Evolutionary conservation across 1,140 invertebrate genomes (phyloP), one percentile per base, ranked within the genome.

Genomic region (Drosophila varians): DNA sequence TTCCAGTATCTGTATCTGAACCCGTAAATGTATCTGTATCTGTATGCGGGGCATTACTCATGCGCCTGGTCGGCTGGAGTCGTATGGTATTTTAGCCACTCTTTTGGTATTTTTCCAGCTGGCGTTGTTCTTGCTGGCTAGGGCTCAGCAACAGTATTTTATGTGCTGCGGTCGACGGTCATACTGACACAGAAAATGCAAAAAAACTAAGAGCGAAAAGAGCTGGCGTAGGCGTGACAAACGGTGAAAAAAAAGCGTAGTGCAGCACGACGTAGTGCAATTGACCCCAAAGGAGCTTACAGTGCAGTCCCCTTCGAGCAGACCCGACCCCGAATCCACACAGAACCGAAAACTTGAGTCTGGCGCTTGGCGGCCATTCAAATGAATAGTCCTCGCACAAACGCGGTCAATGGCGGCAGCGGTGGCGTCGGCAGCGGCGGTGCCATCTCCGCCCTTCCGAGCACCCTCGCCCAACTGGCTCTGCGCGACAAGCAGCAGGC

Each of bases 341-440:
- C 9, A 19, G 28, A 26, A 23, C 54, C 28, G 12, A 46, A 9
- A 26, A 21, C 21, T 26, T 18, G 38, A 26, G 8, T 28, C 16
- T 58, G 60, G 60, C 64, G 61, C 64, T 68, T 60, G 57, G 57
- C 57, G 57, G 57, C 57, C 58, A 72, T 34, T 72, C 72, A 82
- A 84, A 90, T 90, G 89, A 90, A 90, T 75, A 90, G 89, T 87
- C 88, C 89, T 82, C 80, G 89, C 69, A 68, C 89, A 65, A 90
- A 90, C 72, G 84, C 62, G 45, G 58, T 66, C 34, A 66, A 74
- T 49, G 77, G 77, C 61, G 77, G 73, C 68, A 66, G 51, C 60
- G 49, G 46, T 9, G 52, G 55, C 34, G 70, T 62, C 58, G 51
- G 62, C 58, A 66, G 74, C 46, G 64, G 74, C 51, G 76, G 77